Base-by-base conservation (phyloP, 2,888 invertebrate species). In the Himalopsyche anomala region DNA sequence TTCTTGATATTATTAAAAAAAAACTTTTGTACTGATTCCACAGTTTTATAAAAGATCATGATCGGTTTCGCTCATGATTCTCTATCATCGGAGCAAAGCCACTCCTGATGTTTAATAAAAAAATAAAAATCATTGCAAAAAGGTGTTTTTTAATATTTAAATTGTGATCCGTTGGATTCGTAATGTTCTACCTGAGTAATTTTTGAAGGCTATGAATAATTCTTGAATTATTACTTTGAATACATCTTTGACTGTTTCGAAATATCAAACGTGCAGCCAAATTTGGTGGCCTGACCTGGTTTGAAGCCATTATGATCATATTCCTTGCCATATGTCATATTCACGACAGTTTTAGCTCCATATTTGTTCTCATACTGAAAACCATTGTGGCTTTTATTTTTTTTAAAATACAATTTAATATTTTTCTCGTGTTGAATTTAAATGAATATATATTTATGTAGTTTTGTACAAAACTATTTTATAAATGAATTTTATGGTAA, bases 401-500 rank as follows among this genome's bases (percentile, higher is more conserved):
- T 19, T 6, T 9, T 2, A 19, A 62, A 62, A 62, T 28, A 8
- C 62, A 19, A 28, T 62, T 19, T 62, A 19, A 19, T 62, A 62
- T 62, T 19, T n/a, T 62, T 62, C 62, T 62, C 9, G 38, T 74
- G 8, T 74, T 74, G 38, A 74, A 38, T 12, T 38, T 38, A 74
- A 4, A 36, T 74, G 28, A 74, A 15, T 36, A 36, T 74, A 74
- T 74, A 74, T 74, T 74, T 74, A 74, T 36, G 36, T 74, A 74
- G 74, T 74, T 74, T 74, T 36, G 28, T 74, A 74, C 36, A 74
- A 74, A 74, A 36, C 74, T 74, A 74, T 74, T 74, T 74, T 74
- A n/a, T 74, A 74, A 74, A 74, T 74, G 74, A 74, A 74, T 74
- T 74, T 74, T 74, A 74, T 38, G 28, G 15, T 74, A 36, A 74